A percentile compares a stretch with the other conserved stretches of the same genome.
Evolutionary conservation across 2,888 invertebrate species (phyloP).

Genomic region (Sepioteuthis lessoniana): DNA sequence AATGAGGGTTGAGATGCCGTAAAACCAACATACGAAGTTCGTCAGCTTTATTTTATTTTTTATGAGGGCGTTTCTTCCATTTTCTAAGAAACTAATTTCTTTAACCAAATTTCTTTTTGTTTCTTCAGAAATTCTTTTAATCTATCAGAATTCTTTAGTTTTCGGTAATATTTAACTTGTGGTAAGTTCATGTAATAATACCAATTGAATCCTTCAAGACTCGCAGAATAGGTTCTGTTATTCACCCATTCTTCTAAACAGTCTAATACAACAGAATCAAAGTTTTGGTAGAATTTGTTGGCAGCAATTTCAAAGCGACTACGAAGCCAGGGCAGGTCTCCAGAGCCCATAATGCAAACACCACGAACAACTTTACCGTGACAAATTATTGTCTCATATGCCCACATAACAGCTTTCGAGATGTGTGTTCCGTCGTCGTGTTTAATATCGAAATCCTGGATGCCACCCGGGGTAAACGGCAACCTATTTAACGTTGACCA

Average conservation of each 20-base stretch:
- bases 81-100: background rate
- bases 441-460: constrained; percentile 51
- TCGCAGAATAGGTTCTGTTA: background rate
- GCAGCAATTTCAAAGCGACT: constrained; percentile 67
- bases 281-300: constrained; percentile 66
- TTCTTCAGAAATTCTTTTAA: constrained; percentile 17
- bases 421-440: constrained; percentile 56
- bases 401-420: constrained; percentile 61
- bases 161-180: constrained; percentile 48
- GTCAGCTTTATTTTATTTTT: background rate
- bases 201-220: constrained; percentile 24
- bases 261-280: constrained; percentile 59
- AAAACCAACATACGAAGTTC: too few species aligned
- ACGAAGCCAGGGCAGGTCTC: constrained; percentile 65
- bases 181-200: constrained; percentile 48
- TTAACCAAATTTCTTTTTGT: constrained; percentile 49
- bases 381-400: constrained; percentile 56
- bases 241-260: constrained; percentile 58
- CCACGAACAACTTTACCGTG: constrained; percentile 58
- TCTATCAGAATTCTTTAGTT: background rate
- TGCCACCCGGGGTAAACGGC: constrained; percentile 61
- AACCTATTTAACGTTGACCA: constrained; percentile 71
- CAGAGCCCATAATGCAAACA: constrained; percentile 58
- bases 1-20: too few species aligned
- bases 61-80: too few species aligned